Conservation (phyloP, 2,888 invertebrate species). For the Meiosimyza decipiens region DNA sequence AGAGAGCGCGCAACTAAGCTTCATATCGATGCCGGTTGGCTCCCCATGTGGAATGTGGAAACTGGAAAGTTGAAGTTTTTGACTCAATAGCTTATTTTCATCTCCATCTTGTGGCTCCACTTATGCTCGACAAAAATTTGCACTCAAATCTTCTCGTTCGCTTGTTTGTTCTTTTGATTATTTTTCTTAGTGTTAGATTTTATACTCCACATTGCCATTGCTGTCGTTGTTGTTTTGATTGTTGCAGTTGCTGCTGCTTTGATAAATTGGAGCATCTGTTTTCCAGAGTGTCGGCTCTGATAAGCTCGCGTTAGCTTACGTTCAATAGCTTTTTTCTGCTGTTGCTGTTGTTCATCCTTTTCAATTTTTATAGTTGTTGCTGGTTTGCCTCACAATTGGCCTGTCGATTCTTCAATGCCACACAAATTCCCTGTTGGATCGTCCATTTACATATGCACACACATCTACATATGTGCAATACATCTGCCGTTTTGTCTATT, state of each 20-base stretch:
- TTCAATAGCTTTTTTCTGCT: constrained; percentile 1
- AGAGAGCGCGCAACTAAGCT: background rate
- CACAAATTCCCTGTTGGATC: background rate
- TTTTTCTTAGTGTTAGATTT: background rate
- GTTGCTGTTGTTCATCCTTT: background rate
- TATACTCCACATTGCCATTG: constrained; percentile 29
- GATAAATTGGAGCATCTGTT: constrained; percentile 28
- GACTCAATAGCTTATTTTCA: background rate
- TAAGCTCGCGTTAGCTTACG: background rate
- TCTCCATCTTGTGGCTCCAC: background rate
- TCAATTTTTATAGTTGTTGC: background rate
- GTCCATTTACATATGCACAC: too few species aligned
- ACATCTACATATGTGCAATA: background rate
- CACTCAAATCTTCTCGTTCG: background rate
- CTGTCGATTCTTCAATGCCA: too few species aligned
- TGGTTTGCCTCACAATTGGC: background rate
- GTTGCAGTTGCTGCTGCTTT: constrained; percentile 46
- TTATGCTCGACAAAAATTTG: background rate
- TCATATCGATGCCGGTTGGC: background rate
- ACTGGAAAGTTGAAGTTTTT: constrained; percentile 2
- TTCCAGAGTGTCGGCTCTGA: constrained; percentile 48
- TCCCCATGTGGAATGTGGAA: constrained; percentile 8
- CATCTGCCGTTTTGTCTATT: background rate
- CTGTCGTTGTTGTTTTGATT: constrained; percentile 39
- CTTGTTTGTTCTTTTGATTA: background rate